phyloP scores from a whole-genome alignment of 2,113 vertebrate genomes.

The Brienomyrus longianalis region DNA sequence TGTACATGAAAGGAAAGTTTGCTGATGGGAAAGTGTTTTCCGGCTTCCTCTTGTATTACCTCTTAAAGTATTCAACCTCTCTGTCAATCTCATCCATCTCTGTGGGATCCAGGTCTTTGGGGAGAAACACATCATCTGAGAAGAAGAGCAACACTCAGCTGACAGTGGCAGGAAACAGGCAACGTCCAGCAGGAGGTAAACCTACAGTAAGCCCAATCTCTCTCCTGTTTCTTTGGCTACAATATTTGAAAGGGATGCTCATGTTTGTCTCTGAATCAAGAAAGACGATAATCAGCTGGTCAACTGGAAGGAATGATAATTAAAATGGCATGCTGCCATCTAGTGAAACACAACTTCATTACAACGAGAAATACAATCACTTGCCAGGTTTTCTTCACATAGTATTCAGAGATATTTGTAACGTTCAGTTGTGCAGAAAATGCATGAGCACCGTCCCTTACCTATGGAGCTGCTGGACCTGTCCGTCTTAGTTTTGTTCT shows the following conservation, averaged over 20 bases:
- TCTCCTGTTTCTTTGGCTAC: too few relatives aligned
- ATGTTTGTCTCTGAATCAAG: background rate
- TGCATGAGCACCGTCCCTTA: slow-evolving; percentile 45
- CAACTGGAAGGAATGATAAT: background rate
- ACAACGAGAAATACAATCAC: background rate
- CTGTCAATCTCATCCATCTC: slow-evolving; percentile 98
- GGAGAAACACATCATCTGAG: slow-evolving; percentile 93
- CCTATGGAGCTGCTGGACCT: slow-evolving; percentile 76
- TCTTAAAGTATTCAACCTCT: slow-evolving; percentile 98
- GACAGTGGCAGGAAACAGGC: background rate
- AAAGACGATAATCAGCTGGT: background rate
- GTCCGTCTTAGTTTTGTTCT: slow-evolving; percentile 85
- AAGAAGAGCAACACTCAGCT: slow-evolving; percentile 8
- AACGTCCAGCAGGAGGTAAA: background rate
- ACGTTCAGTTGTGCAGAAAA: background rate
- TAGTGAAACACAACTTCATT: background rate
- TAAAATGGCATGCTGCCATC: background rate
- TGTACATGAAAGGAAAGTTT: background rate
- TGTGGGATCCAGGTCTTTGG: slow-evolving; percentile 86
- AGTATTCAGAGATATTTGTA: background rate
- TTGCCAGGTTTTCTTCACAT: background rate
- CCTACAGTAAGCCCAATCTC: background rate
- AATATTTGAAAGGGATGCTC: background rate
- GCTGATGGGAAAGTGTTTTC: background rate
- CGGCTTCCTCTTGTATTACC: slow-evolving; percentile 51